phyloP scores from a whole-genome alignment of 2,797 vertebrate genomes.

The Acrossocheilus wenchowensis region DNA sequence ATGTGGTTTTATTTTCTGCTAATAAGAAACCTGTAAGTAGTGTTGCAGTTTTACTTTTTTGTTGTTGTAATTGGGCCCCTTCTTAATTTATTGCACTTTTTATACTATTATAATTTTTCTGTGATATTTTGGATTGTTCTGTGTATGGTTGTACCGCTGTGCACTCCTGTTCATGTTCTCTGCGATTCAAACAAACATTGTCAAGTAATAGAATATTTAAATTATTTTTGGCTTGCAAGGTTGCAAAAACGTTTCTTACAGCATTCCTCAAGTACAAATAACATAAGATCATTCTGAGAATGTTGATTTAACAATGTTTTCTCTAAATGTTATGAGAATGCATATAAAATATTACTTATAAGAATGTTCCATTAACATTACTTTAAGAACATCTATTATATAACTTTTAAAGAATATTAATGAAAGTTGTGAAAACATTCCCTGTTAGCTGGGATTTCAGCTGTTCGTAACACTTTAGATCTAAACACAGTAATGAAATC shows the following conservation, averaged over 20 bases:
- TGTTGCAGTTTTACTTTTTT: background rate
- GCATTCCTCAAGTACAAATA: no score
- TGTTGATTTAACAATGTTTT: background rate
- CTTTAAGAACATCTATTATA: background rate
- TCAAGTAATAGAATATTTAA: background rate
- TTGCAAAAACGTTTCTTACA: background rate
- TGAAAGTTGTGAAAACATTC: background rate
- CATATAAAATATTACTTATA: background rate
- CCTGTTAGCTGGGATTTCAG: background rate
- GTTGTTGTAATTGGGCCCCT: no score
- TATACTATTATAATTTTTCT: background rate
- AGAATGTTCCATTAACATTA: background rate
- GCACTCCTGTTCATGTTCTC: background rate
- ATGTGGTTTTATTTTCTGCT: background rate
- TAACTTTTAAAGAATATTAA: background rate
- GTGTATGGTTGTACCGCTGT: no score
- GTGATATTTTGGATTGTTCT: background rate
- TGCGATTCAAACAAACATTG: background rate
- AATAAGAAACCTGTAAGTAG: background rate
- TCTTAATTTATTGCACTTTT: no score
- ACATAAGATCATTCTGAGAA: background rate
- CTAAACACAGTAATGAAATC: background rate
- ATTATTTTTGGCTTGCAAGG: background rate
- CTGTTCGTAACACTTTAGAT: background rate
- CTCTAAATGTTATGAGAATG: background rate